Evolutionary conservation across 2,888 invertebrate species (phyloP), one percentile per base, ranked within the genome.

Genomic region (Halictus ligatus): DNA sequence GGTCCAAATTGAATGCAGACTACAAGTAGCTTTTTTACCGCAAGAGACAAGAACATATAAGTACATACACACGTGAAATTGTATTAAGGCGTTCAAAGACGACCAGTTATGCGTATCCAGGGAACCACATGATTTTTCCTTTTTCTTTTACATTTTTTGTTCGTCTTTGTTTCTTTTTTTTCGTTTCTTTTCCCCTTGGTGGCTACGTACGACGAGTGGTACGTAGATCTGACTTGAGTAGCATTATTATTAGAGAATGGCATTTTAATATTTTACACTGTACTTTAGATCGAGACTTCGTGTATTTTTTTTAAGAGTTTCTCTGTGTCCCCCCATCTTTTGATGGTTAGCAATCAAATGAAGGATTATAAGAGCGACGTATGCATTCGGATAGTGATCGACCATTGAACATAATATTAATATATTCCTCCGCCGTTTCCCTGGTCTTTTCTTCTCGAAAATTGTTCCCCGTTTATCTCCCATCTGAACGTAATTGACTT

Each of bases 1-100:
- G 85, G 87, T 82, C 87, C 78, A 83, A 85, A 81, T 76, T n/a
- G 81, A 82, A 71, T 83, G 71, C 80, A 78, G 72, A 78, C 83
- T 71, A 15, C 29, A 50, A 85, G 87, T 91, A 91, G 91, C 91
- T 92, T 92, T 92, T 92, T 91, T 92, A 92, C 89, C 88, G 89
- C 89, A 85, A 83, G 76, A 88, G 85, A 89, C 88, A 80, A 81
- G 75, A 86, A 86, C 80, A 12, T 73, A 74, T 80, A 54, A 54
- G 8, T 54, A 54, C 21, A 77, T 77, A 71, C 60, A 80, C 48
- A 80, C 15, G 43, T 71, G 46, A 82, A 84, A 77, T 80, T 80
- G 88, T 80, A 88, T 80, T 79, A 85, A 83, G 80, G 73, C 79
- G 79, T 90, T 88, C 58, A 54, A 83, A 78, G 76, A 86, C 86